phyloP scores from a whole-genome alignment of 2,113 vertebrate species.

The Montifringilla adamsi region DNA sequence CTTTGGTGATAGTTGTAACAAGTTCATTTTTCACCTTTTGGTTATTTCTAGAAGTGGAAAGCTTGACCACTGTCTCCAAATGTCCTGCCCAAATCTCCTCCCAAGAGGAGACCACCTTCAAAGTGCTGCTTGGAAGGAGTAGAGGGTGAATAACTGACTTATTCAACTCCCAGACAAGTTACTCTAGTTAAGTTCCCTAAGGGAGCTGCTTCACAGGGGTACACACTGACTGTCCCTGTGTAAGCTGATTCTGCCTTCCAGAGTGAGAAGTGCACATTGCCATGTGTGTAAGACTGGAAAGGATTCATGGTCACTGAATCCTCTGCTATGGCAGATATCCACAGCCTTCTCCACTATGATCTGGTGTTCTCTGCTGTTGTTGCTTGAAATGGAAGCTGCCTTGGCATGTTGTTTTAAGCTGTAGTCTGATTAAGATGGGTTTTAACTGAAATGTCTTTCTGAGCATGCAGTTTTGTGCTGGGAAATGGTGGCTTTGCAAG shows the following conservation, averaged over 20 bases:
- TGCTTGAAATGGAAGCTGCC: constrained; percentile 28
- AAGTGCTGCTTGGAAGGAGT: not conserved
- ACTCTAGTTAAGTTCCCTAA: not conserved
- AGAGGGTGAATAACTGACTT: not conserved
- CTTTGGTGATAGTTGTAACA: not conserved
- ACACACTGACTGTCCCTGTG: not conserved
- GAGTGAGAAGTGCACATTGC: not conserved
- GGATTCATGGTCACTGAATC: constrained; percentile 3
- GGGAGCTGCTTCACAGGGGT: not conserved
- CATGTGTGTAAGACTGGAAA: not conserved
- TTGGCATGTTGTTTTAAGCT: constrained; percentile 28
- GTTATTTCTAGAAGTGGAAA: not conserved
- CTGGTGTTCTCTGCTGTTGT: constrained; percentile 19
- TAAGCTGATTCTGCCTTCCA: not conserved
- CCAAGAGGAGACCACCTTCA: not conserved
- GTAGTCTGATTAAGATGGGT: not conserved
- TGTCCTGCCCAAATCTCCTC: not conserved
- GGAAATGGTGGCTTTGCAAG: constrained; percentile 21
- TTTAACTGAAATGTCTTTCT: not conserved
- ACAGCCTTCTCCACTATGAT: not conserved
- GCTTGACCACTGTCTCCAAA: not conserved
- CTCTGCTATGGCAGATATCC: constrained; percentile 27
- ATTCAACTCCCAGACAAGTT: not conserved
- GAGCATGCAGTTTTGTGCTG: constrained; percentile 31
- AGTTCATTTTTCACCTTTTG: not conserved